Percentiles rank a stretch among this genome's conserved stretches.
Evolutionary conservation across 2,113 vertebrate genomes (phyloP).

Genomic region (Oxyura jamaicensis): DNA sequence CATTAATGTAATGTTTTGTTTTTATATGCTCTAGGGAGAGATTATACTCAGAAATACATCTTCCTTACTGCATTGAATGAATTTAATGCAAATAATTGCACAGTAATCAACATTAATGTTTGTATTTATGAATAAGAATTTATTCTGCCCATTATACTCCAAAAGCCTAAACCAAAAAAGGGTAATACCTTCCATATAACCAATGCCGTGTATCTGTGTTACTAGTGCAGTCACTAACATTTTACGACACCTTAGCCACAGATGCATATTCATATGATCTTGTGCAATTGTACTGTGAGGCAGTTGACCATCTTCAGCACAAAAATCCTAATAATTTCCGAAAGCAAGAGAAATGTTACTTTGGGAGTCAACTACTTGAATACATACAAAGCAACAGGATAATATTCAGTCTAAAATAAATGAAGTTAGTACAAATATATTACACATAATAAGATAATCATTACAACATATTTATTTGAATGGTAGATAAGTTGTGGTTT

Average conservation of each 20-base stretch:
- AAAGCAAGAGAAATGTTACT: constrained; percentile 37
- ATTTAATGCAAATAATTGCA: neutral
- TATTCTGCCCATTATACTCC: neutral
- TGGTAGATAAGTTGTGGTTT: neutral
- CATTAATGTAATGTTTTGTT: neutral
- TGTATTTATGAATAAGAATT: neutral
- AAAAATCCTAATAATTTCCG: constrained; percentile 36
- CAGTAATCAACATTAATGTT: neutral
- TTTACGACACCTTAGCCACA: constrained; percentile 88
- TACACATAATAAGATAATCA: neutral
- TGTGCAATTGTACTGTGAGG: constrained; percentile 71
- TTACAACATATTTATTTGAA: neutral
- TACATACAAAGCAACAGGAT: neutral
- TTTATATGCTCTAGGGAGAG: neutral
- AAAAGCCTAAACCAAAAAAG: neutral
- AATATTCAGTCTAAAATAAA: neutral
- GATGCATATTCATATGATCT: constrained; percentile 72
- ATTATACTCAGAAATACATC: neutral
- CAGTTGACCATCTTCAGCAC: neutral
- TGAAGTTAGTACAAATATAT: neutral
- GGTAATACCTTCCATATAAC: constrained; percentile 72
- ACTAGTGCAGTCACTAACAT: constrained; percentile 75
- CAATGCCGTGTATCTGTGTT: constrained; percentile 70
- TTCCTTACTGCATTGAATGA: neutral
- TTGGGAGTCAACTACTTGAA: neutral